A percentile compares a stretch with the other conserved stretches of the same genome.
Evolutionary conservation across 2,113 vertebrate genomes (phyloP).

Genomic region (Dolichallabes microphthalmus): DNA sequence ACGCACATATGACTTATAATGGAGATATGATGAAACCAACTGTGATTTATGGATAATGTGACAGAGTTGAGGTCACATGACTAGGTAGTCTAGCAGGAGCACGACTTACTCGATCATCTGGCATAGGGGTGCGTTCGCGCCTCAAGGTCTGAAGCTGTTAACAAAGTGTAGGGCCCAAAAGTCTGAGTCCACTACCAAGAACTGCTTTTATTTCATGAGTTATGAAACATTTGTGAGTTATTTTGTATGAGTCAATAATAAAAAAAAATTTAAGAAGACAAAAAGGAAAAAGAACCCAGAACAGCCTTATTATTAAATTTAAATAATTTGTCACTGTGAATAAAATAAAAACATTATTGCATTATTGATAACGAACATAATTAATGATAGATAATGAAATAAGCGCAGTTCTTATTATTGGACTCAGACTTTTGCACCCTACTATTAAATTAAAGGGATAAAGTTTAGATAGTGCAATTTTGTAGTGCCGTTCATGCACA

Average conservation of each 20-base stretch:
- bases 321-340: neutral
- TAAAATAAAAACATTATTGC: neutral
- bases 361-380: neutral
- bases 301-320: neutral
- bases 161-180: constrained; percentile 37
- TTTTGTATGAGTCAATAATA: neutral
- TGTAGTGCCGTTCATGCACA: neutral
- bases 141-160: constrained; percentile 58
- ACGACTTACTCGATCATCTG: constrained; percentile 56
- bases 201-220: constrained; percentile 15
- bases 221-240: neutral
- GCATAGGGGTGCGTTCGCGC: constrained; percentile 53
- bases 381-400: neutral
- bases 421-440: constrained; percentile 26
- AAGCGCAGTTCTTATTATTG: constrained; percentile 12
- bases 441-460: neutral
- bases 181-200: constrained; percentile 34
- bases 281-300: neutral
- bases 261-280: neutral
- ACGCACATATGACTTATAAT: neutral
- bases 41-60: neutral
- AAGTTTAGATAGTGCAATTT: neutral
- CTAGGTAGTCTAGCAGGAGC: neutral
- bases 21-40: neutral
- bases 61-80: constrained; percentile 24